phyloP scores from a whole-genome alignment of 2,113 vertebrate species.

The Prinia subflava region DNA sequence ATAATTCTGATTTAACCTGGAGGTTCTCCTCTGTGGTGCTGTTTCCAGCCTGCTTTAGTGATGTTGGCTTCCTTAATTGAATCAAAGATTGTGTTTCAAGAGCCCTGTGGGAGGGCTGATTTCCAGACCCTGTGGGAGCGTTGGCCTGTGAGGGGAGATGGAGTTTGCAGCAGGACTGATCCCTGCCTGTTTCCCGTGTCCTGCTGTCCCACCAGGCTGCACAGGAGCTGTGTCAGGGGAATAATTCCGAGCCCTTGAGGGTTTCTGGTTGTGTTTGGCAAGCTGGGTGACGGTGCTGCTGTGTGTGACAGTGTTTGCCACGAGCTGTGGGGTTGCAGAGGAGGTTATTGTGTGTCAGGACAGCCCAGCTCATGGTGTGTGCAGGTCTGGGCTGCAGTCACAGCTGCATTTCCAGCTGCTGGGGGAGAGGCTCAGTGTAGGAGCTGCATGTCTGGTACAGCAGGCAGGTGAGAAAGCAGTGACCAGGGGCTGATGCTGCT shows the following conservation, averaged over 20 bases:
- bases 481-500: not conserved
- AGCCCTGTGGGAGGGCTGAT: not conserved
- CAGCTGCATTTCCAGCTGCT: not conserved
- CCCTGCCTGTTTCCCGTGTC: not conserved
- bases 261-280: not conserved
- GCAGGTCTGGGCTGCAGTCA: not conserved
- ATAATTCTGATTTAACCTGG: not conserved
- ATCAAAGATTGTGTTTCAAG: not conserved
- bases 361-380: not conserved
- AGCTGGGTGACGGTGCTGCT: not conserved
- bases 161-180: not conserved
- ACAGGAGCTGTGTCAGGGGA: not conserved
- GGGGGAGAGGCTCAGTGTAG: not conserved
- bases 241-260: not conserved
- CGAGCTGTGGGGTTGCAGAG: not conserved
- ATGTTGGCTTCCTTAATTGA: not conserved
- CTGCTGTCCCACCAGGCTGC: not conserved
- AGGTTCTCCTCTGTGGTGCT: not conserved
- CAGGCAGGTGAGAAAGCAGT: not conserved
- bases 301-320: rapidly evolving
- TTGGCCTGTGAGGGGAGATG: not conserved
- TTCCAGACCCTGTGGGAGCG: not conserved
- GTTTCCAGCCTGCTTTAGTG: not conserved
- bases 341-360: not conserved
- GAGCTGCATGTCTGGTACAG: not conserved